Conservation (phyloP, 53 echinoderm and acorn worm species). For the Luidia sarsii region DNA sequence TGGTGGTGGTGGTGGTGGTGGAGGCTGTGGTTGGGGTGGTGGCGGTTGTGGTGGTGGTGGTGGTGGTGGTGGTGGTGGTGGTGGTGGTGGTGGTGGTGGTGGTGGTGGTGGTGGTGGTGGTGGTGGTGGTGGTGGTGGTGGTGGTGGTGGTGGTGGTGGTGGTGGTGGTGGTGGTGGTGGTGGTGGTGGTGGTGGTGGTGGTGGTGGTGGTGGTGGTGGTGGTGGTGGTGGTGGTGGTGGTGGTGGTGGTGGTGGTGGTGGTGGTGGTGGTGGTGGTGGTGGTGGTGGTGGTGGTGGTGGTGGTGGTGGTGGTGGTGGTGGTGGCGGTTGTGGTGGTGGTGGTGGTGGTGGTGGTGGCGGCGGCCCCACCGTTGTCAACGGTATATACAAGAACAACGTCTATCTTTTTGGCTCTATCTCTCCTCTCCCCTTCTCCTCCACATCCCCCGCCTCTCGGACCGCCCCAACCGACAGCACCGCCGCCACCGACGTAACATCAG, state of each 20-base stretch:
- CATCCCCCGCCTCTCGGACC: too few relatives aligned
- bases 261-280: background rate
- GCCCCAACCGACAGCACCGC: too few relatives aligned
- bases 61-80: too few relatives aligned
- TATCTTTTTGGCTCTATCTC: too few relatives aligned
- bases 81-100: background rate
- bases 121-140: background rate
- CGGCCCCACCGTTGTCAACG: too few relatives aligned
- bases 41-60: too few relatives aligned
- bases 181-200: background rate
- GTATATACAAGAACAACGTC: too few relatives aligned
- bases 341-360: background rate
- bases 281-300: background rate
- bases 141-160: background rate
- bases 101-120: background rate
- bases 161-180: background rate
- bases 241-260: slow-evolving; percentile 2
- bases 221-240: background rate
- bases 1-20: too few relatives aligned
- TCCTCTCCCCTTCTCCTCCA: too few relatives aligned
- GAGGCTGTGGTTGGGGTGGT: too few relatives aligned
- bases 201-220: background rate
- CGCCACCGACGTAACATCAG: too few relatives aligned
- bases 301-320: background rate
- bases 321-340: background rate